A percentile compares a stretch with the other conserved stretches of the same genome.
phyloP scores from a whole-genome alignment of 1,140 invertebrate species.

The Psix sp. region DNA sequence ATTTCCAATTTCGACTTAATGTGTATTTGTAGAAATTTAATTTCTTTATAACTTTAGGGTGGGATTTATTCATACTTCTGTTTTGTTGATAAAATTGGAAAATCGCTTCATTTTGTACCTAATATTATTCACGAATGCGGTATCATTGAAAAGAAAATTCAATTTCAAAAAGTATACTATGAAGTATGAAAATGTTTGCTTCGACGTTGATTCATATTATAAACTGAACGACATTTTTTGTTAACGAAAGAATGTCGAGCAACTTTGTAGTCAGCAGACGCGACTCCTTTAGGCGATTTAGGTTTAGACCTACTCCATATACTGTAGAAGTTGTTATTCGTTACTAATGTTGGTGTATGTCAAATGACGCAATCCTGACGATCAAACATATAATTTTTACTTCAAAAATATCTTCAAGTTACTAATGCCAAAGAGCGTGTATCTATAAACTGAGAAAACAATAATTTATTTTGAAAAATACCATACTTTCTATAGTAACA shows the following conservation, averaged over 20 bases:
- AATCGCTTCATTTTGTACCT: conserved; percentile 33
- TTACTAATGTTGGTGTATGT: conserved; percentile 23
- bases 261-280: conserved; percentile 47
- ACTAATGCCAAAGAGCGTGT: too few relatives aligned
- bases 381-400: too few relatives aligned
- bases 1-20: too few relatives aligned
- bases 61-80: conserved; percentile 28
- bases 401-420: too few relatives aligned
- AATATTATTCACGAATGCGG: conserved; percentile 39
- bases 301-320: conserved; percentile 40
- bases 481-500: too few relatives aligned
- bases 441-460: too few relatives aligned
- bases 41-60: too few relatives aligned
- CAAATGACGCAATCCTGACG: too few relatives aligned
- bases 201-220: conserved; percentile 48
- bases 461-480: too few relatives aligned
- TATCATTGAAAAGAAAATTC: conserved; percentile 37
- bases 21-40: too few relatives aligned
- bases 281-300: conserved; percentile 30
- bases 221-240: conserved; percentile 40
- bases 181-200: conserved; percentile 42
- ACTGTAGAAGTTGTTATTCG: conserved; percentile 34
- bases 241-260: conserved; percentile 44
- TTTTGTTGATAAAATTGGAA: conserved; percentile 16
- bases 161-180: conserved; percentile 43